Evolutionary conservation across 2,888 invertebrate genomes (phyloP).

Genomic region (Leptinotarsa haldemani): DNA sequence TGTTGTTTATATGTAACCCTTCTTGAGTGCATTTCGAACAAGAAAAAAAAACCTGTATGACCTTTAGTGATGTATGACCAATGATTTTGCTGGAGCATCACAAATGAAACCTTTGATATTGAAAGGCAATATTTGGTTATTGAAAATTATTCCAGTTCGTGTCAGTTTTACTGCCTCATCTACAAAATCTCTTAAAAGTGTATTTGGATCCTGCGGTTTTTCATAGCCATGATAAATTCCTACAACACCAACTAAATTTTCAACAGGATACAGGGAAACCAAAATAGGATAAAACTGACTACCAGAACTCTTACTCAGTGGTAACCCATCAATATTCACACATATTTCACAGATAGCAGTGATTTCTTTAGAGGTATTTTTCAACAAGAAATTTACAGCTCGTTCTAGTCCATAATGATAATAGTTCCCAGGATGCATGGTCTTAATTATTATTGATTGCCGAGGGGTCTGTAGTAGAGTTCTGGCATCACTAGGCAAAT

Average conservation of each 20-base stretch:
- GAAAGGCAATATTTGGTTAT: constrained; percentile 29
- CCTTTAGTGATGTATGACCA: constrained; percentile 38
- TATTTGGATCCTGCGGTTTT: constrained; percentile 35
- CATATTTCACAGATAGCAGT: constrained; percentile 11
- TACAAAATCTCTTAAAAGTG: constrained; percentile 41
- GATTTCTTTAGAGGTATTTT: constrained; percentile 16
- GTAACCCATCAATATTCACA: constrained; percentile 28
- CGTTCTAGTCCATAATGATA: constrained; percentile 27
- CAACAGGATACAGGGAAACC: constrained; percentile 15
- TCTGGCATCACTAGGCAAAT: constrained; percentile 34
- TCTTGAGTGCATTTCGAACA: constrained; percentile 46
- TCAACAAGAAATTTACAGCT: constrained; percentile 18
- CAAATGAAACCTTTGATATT: constrained; percentile 40
- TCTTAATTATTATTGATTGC: constrained; percentile 16
- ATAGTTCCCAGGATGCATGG: constrained; percentile 27
- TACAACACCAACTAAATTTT: constrained; percentile 27
- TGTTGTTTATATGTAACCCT: constrained; percentile 35
- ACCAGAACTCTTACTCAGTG: constrained; percentile 28
- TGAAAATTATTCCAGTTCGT: constrained; percentile 37
- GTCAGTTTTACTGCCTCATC: constrained; percentile 36
- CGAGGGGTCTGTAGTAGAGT: constrained; percentile 24
- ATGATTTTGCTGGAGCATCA: constrained; percentile 42
- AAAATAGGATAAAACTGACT: constrained; percentile 31
- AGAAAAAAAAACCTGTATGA: constrained; percentile 44
- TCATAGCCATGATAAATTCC: constrained; percentile 40